Conservation (phyloP, 2,888 invertebrate genomes). For the Mythimna pallens region DNA sequence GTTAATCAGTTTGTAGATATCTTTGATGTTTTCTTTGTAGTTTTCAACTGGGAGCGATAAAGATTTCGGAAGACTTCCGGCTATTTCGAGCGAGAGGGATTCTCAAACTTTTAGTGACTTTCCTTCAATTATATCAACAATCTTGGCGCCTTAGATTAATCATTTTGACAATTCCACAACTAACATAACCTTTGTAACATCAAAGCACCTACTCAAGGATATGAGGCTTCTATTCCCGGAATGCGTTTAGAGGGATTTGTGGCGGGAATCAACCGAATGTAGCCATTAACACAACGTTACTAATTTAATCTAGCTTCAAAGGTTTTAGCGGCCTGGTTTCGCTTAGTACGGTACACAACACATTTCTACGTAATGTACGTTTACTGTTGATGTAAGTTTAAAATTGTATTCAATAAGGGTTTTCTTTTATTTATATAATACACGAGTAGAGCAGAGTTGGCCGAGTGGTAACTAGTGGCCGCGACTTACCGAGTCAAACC, state of each 20-base stretch:
- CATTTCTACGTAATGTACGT: background rate
- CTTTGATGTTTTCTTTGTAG: too few species aligned
- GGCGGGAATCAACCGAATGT: constrained; percentile 39
- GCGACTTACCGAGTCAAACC: too few species aligned
- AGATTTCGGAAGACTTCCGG: too few species aligned
- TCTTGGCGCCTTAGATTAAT: background rate
- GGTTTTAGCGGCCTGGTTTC: constrained; percentile 34
- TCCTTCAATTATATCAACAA: too few species aligned
- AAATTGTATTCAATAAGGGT: too few species aligned
- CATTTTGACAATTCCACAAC: constrained; percentile 7
- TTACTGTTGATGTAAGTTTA: background rate
- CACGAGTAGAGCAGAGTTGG: too few species aligned
- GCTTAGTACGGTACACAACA: background rate
- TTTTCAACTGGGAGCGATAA: too few species aligned
- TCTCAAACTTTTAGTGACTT: too few species aligned
- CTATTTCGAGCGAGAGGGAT: too few species aligned
- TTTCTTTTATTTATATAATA: too few species aligned
- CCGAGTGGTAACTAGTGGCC: too few species aligned
- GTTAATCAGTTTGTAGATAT: too few species aligned
- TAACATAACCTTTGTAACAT: constrained; percentile 18
- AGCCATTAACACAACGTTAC: constrained; percentile 45
- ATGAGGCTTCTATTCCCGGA: constrained; percentile 21
- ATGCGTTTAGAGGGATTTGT: constrained; percentile 47
- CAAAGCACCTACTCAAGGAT: constrained; percentile 14
- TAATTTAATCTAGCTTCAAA: constrained; percentile 49